Evolutionary conservation across 2,797 vertebrate species (phyloP).

Genomic region (Dendrocincla fuliginosa): DNA sequence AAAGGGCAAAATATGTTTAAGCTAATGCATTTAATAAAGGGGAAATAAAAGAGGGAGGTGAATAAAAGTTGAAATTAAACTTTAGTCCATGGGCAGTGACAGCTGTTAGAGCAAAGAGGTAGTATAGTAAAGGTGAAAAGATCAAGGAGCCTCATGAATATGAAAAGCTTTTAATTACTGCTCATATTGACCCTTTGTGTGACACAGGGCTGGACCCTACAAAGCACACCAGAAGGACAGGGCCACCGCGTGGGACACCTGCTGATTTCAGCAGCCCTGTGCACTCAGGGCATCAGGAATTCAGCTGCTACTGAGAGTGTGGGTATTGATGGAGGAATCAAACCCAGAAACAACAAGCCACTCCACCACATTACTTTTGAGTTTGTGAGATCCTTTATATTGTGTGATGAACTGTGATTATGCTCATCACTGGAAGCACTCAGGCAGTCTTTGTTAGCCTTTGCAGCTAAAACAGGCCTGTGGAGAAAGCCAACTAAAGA

Average conservation of each 20-base stretch:
- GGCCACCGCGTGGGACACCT: rapidly evolving
- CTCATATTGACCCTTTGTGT: background rate
- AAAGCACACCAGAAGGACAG: background rate
- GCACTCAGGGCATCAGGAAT: background rate
- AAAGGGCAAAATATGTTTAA: background rate
- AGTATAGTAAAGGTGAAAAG: background rate
- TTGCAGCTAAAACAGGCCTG: background rate
- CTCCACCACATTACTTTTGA: background rate
- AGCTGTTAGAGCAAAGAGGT: background rate
- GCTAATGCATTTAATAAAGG: background rate
- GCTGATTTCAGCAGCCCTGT: background rate
- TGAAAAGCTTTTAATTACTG: background rate
- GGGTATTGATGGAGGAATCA: background rate
- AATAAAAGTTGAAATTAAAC: background rate
- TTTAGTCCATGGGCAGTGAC: background rate
- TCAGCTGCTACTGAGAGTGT: background rate
- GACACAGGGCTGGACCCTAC: background rate
- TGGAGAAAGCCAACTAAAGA: background rate
- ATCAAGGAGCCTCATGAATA: background rate
- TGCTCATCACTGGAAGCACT: background rate
- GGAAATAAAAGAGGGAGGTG: rapidly evolving
- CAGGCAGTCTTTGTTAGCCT: background rate
- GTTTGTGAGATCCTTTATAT: background rate
- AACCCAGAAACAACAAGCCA: background rate
- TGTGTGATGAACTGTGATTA: background rate